Conservation (phyloP, 2,888 invertebrate species). For the Volucella inflata region DNA sequence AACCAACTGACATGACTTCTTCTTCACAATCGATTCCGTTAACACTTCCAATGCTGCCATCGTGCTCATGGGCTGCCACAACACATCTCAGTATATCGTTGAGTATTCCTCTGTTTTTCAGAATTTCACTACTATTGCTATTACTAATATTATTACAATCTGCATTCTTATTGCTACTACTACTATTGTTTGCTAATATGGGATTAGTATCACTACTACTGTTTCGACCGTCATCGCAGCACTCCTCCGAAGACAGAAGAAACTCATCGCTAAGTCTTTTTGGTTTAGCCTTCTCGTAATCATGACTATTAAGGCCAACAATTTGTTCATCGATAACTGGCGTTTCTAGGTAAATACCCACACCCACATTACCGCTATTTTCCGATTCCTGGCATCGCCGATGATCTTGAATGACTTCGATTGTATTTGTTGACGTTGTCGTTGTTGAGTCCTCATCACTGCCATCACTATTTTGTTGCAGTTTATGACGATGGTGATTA, state of each 20-base stretch:
- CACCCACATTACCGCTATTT: constrained; percentile 77
- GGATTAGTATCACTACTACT: constrained; percentile 78
- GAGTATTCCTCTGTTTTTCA: constrained; percentile 58
- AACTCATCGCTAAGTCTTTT: constrained; percentile 83
- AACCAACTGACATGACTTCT: not conserved
- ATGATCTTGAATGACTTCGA: constrained; percentile 59
- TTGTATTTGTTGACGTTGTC: constrained; percentile 60
- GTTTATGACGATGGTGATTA: constrained; percentile 16
- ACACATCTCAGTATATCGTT: constrained; percentile 52
- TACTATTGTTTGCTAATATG: constrained; percentile 53
- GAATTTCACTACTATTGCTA: constrained; percentile 64
- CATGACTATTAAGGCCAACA: constrained; percentile 71
- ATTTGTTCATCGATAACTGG: constrained; percentile 82
- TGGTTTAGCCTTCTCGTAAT: constrained; percentile 79
- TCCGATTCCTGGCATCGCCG: constrained; percentile 42
- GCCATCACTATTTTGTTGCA: constrained; percentile 31
- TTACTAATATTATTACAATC: constrained; percentile 54
- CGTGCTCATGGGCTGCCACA: not conserved
- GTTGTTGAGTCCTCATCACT: constrained; percentile 53
- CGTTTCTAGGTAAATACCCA: constrained; percentile 82
- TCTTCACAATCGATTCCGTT: not conserved
- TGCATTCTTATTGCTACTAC: constrained; percentile 63
- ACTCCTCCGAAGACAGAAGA: constrained; percentile 79
- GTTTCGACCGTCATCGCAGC: constrained; percentile 79
- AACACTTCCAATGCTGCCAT: not conserved